phyloP scores from a whole-genome alignment of 1,140 invertebrate species.

The Caenorhabditis briggsae region DNA sequence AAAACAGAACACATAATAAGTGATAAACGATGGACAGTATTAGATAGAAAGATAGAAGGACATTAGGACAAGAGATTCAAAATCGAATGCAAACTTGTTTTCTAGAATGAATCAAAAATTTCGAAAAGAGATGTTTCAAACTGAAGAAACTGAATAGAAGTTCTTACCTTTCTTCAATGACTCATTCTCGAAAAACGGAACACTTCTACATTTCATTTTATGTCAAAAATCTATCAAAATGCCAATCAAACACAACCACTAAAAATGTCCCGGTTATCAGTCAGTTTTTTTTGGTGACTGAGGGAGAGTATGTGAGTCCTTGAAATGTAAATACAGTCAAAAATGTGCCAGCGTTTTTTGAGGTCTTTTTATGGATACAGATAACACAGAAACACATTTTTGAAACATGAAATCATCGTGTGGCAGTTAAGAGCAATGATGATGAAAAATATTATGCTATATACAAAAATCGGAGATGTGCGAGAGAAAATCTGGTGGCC shows the following conservation, averaged over 20 bases:
- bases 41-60: not conserved
- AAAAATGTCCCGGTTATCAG: slow-evolving; percentile 12
- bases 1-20: not conserved
- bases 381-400: not conserved
- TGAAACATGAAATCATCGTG: not conserved
- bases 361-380: not conserved
- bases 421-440: no score
- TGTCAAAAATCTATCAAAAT: slow-evolving; percentile 41
- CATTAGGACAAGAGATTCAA: not conserved
- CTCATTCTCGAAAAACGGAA: slow-evolving; percentile 10
- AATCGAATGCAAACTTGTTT: no score
- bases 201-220: slow-evolving; percentile 36
- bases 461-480: no score
- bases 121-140: not conserved
- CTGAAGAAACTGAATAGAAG: not conserved
- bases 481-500: no score
- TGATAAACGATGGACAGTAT: not conserved
- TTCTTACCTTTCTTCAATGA: not conserved
- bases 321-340: slow-evolving; percentile 44
- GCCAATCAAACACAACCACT: slow-evolving; percentile 24
- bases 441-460: no score
- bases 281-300: slow-evolving; percentile 15
- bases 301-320: slow-evolving; percentile 36
- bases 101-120: not conserved
- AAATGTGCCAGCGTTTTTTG: slow-evolving; percentile 15